phyloP scores from a whole-genome alignment of 1,140 invertebrate genomes.

The Drosophila triauraria region DNA sequence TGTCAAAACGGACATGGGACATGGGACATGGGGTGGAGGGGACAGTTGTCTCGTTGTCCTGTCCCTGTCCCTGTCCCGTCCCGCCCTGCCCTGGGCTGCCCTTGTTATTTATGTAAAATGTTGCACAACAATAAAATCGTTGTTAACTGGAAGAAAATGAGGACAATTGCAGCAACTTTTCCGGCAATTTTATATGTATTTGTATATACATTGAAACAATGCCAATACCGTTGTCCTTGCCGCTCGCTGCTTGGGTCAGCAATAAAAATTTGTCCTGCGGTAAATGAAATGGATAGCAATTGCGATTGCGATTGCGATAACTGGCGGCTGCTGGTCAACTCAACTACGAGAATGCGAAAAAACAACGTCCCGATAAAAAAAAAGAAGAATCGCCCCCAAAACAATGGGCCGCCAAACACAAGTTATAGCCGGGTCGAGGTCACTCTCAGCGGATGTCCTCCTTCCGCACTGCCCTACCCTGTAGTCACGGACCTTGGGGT shows the following conservation, averaged over 20 bases:
- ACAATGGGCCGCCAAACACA: conserved; percentile 37
- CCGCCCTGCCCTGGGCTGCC: conserved; percentile 4
- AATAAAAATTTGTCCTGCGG: conserved; percentile 83
- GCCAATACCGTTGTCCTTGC: conserved; percentile 55
- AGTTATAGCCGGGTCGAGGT: conserved; percentile 69
- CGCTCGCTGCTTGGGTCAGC: conserved; percentile 68
- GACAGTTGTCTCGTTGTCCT: conserved; percentile 28
- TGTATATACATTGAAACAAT: conserved; percentile 64
- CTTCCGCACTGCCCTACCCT: conserved; percentile 22
- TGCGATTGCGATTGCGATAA: conserved; percentile 79
- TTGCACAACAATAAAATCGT: conserved; percentile 70
- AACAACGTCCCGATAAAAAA: conserved; percentile 17
- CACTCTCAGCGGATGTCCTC: conserved; percentile 31
- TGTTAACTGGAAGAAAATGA: conserved; percentile 79
- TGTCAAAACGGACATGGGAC: conserved; percentile 71
- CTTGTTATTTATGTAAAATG: conserved; percentile 67
- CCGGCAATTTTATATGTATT: conserved; percentile 67
- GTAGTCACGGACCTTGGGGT: conserved; percentile 10
- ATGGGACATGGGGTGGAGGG: conserved; percentile 2
- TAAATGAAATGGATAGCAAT: conserved; percentile 82
- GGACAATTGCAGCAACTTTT: conserved; percentile 80
- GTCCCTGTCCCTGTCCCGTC: neutral
- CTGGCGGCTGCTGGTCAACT: conserved; percentile 45
- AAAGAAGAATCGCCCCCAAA: conserved; percentile 13
- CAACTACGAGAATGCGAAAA: conserved; percentile 6